phyloP scores from a whole-genome alignment of 2,113 vertebrate genomes.

The Triplophysa dalaica region DNA sequence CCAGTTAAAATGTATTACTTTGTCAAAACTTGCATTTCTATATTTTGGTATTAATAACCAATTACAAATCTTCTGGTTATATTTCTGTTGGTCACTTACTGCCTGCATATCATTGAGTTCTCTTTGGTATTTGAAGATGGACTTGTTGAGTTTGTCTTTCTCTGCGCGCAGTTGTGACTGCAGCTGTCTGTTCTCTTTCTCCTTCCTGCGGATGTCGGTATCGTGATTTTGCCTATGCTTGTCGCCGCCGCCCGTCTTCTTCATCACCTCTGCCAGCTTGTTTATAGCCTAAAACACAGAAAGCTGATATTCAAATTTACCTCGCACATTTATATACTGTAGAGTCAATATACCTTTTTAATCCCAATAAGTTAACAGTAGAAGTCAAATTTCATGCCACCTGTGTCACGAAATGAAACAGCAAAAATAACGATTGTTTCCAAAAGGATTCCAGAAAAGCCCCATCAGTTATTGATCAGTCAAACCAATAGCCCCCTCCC shows the following conservation, averaged over 20 bases:
- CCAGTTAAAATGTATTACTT: not conserved
- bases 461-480: too few species aligned
- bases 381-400: too few species aligned
- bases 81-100: conserved; percentile 74
- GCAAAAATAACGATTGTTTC: not conserved
- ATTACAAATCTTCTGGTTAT: too few species aligned
- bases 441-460: not conserved
- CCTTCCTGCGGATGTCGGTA: conserved; percentile 87
- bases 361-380: too few species aligned
- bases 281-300: conserved; percentile 84
- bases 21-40: not conserved
- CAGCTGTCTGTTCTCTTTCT: conserved; percentile 94
- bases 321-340: not conserved
- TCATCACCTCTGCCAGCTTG: conserved; percentile 96
- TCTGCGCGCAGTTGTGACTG: conserved; percentile 92
- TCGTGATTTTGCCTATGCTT: conserved; percentile 75
- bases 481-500: too few species aligned
- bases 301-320: not conserved
- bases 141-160: conserved; percentile 87
- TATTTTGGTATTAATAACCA: too few species aligned
- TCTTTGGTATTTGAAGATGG: conserved; percentile 93
- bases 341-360: not conserved
- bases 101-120: conserved; percentile 96
- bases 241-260: conserved; percentile 72
- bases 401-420: too few species aligned